Base-by-base conservation (phyloP, 2,888 invertebrate genomes). In the Cremastinae sp. region DNA sequence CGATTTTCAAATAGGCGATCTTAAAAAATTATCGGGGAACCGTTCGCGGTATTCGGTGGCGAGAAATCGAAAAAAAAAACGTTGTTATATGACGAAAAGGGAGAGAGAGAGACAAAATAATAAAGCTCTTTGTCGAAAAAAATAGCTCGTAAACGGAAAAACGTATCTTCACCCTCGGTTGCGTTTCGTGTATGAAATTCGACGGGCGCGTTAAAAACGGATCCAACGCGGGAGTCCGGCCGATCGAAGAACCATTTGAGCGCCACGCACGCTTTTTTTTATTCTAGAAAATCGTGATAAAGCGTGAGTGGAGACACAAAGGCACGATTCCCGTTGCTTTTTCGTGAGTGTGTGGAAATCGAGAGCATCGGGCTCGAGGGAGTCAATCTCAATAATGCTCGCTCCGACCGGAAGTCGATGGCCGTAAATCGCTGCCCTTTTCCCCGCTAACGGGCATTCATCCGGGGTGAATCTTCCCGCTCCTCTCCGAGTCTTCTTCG, bases 341-440 rank as follows among this genome's bases (percentile, higher is more conserved):
- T 22, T 36, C 12, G 10, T 41, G 14, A 28, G 14, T 28, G 49
- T 56, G 43, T 22, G 41, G 14, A 5, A 18, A 54, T 69, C 43
- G 65, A 72, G 65, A 72, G 47, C 70, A 79, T 78, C 74, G 74
- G 78, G 77, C 78, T 80, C 78, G 78, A 78, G 84, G 65, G 85
- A 84, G 86, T 88, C 88, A 88, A 89, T 89, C 89, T 88, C 84
- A 86, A 88, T 89, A 88, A 89, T 84, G 87, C 81, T 84, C 84
- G 84, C 82, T 75, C 82, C 82, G 81, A 79, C 81, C 89, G 89
- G 89, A 89, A 86, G 83, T 82, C 76, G 79, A 76, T 75, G 79
- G 85, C 84, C 85, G 87, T 89, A 89, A 89, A 89, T 87, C 86
- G 85, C 54, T 47, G 65, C 64, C 61, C 69, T 59, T 62, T 59